Base-by-base conservation (phyloP, 2,113 vertebrate genomes). In the Speoplatyrhinus poulsoni region DNA sequence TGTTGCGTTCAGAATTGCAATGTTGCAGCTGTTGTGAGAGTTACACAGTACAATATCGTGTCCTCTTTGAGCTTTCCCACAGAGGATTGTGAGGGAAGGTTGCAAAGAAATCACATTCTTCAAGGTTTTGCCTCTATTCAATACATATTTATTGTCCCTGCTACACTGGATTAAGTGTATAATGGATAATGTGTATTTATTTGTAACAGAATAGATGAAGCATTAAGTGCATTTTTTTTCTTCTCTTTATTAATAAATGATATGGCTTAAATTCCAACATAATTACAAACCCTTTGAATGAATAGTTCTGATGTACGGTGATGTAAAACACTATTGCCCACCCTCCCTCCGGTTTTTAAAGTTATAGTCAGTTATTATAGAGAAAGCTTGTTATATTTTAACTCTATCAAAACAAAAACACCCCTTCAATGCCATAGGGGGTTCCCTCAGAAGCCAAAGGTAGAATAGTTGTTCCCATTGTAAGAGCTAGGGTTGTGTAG, bases 261-360 rank as follows among this genome's bases (percentile, higher is more conserved):
- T 76, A 89, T 87, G 86, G 86, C 88, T 90, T 88, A 36, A 79
- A 79, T 69, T 86, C 77, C 82, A 82, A 74, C 67, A 56, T 79
- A 76, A 79, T 81, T 73, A 76, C 73, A 85, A 76, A 84, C 50
- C 12, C 46, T 62, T 70, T 62, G 71, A 72, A 68, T 86, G 81
- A 63, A 83, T 81, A 81, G 50, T 75, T 70, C 65, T 79, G 72
- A 79, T 73, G 76, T 50, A 69, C 70, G 66, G 60, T 83, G 65
- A 71, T 73, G 75, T 72, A 33, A 69, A 79, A 87, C 73, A 73
- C 71, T 65, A 60, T 60, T 66, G 57, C 73, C 75, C 82, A 75
- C 79, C 62, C 56, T 88, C 75, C 78, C 78, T 41, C 53, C 82
- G 80, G 82, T 83, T 87, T 60, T 69, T 50, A 19, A 19, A 26